Base-by-base conservation (phyloP, 2,888 invertebrate species). In the Athetis lepigone region DNA sequence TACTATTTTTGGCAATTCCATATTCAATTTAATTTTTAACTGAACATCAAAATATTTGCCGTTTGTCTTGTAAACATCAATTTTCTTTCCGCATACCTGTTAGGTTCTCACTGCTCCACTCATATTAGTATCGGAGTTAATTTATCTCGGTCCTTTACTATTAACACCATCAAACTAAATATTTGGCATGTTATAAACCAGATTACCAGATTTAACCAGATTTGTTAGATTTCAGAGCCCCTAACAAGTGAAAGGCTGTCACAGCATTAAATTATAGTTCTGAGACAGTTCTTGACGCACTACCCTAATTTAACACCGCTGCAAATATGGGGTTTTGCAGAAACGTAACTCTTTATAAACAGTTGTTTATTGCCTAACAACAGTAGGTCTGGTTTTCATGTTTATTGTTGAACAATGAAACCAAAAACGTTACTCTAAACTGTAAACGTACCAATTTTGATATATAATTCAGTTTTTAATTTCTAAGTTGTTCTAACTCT, bases 191-290 rank as follows among this genome's bases (percentile, higher is more conserved):
- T 68, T 42, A 42, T 70, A 75, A 75, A 69, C 27, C 50, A n/a
- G n/a, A n/a, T n/a, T n/a, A n/a, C n/a, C n/a, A n/a, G n/a, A n/a
- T n/a, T n/a, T n/a, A n/a, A n/a, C n/a, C n/a, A n/a, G n/a, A n/a
- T n/a, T n/a, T n/a, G n/a, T n/a, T 50, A 50, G 39, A 69, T 68
- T 74, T 68, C 52, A 45, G 25, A 59, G 8, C n/a, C 3, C 25
- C n/a, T 59, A 40, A 54, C 36, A 16, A 75, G 70, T 75, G 70
- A 70, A 70, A 70, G 75, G 61, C 55, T 75, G 55, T 60, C 54
- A 46, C 46, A 51, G 13, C n/a, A 56, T 66, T 43, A 63, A 67
- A 60, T 57, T 60, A 25, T 40, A 52, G 19, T 40, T 36, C 43
- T 42, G 42, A 50, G 63, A 76, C 59, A 59, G 45, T 52, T 46